Base-by-base conservation (phyloP, 2,113 vertebrate genomes). In the Petrocephalus zakoni region DNA sequence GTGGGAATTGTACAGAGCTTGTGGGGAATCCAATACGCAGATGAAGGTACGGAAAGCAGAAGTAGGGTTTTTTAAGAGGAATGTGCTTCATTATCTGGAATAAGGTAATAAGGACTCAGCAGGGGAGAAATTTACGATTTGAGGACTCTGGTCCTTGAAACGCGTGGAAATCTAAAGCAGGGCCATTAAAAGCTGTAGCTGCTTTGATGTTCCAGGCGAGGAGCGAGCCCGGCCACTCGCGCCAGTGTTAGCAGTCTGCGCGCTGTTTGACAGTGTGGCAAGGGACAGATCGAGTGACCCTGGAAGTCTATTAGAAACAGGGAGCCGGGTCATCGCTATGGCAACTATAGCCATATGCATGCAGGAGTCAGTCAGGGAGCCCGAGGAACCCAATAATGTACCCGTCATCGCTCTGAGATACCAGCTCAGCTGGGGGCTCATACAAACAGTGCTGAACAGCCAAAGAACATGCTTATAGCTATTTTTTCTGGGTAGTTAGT, bases 311-410 rank as follows among this genome's bases (percentile, higher is more conserved):
- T 53, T 52, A 55, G 34, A 49, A 86, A 21, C 29, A 13, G 88
- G 51, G 68, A 88, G 68, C n/a, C 2, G 19, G 87, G 84, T 86
- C 84, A 89, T 89, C 19, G 29, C 64, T 64, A 89, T 86, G 84
- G 88, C 10, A 49, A 89, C 83, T 22, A 3, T 7, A 9, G 15
- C 88, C 34, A 56, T 25, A 19, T 56, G 42, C 81, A 53, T 85
- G 19, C 58, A 89, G 25, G 25, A n/a, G 19, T 58, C 72, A 37
- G 34, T 42, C 13, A 78, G 72, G 15, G 72, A 42, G 13, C 72
- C 34, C 34, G 11, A 78, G 72, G 17, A 19, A 78, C 34, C 61
- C 25, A 17, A 37, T 34, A 42, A 78, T 42, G 72, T 42, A 78
- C 34, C 34, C 21, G 46, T 52, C 22, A 37, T 52, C 22, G 46